Evolutionary conservation across 2,888 invertebrate genomes (phyloP).

Genomic region (Amblyjoppa fuscipennis): DNA sequence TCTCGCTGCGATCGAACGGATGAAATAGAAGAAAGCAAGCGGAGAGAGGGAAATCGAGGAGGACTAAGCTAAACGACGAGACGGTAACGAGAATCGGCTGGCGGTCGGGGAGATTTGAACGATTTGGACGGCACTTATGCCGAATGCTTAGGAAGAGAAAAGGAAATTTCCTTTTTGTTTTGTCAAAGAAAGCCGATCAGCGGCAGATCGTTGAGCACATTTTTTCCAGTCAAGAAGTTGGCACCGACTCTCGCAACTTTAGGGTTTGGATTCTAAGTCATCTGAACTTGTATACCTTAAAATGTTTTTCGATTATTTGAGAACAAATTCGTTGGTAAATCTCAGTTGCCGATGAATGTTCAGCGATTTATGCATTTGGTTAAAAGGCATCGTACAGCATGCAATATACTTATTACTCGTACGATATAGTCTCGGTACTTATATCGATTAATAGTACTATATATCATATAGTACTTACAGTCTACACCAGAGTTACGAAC

Average conservation of each 20-base stretch:
- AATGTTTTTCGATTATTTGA: neutral
- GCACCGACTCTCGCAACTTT: neutral
- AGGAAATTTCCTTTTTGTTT: neutral
- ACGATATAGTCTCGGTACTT: too few relatives aligned
- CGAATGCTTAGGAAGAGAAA: neutral
- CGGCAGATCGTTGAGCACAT: neutral
- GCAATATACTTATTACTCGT: neutral
- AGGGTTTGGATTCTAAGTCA: neutral
- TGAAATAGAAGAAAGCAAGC: conserved; percentile 18
- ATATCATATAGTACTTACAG: too few relatives aligned
- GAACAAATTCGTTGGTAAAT: neutral
- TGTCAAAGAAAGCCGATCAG: neutral
- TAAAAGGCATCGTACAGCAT: neutral
- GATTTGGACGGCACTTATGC: neutral
- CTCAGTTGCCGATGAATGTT: neutral
- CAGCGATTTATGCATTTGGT: neutral
- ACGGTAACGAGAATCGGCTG: neutral
- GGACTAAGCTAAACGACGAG: neutral
- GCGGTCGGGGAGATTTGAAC: neutral
- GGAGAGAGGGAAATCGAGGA: neutral
- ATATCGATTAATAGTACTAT: too few relatives aligned
- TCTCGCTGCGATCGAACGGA: neutral
- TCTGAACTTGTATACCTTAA: neutral
- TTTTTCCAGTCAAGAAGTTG: neutral
- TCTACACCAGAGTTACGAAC: too few relatives aligned